Evolutionary conservation across 2,888 invertebrate species (phyloP).

Genomic region (Hypomecis punctinalis): DNA sequence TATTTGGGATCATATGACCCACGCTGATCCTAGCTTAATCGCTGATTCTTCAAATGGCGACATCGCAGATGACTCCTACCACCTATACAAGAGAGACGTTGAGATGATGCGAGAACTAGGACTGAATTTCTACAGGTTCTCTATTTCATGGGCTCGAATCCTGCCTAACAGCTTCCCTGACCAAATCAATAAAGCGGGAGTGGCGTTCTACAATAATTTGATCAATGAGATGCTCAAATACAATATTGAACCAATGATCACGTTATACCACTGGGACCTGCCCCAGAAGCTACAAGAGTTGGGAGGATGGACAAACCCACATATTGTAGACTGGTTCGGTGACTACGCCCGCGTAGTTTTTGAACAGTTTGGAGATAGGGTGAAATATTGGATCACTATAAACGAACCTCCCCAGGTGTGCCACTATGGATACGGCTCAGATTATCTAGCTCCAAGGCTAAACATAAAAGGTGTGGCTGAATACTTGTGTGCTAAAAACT

Average conservation of each 20-base stretch:
- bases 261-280: slow-evolving; percentile 82
- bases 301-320: slow-evolving; percentile 80
- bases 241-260: slow-evolving; percentile 86
- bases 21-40: slow-evolving; percentile 73
- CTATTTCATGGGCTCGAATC: slow-evolving; percentile 87
- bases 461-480: slow-evolving; percentile 16
- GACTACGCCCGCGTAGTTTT: slow-evolving; percentile 74
- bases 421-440: slow-evolving; percentile 70
- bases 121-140: slow-evolving; percentile 82
- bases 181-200: slow-evolving; percentile 80
- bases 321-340: slow-evolving; percentile 73
- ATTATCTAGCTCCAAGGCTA: slow-evolving; percentile 50
- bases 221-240: slow-evolving; percentile 84
- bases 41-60: slow-evolving; percentile 83
- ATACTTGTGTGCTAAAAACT: slow-evolving; percentile 62
- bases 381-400: slow-evolving; percentile 82
- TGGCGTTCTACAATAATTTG: slow-evolving; percentile 66
- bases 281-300: slow-evolving; percentile 79
- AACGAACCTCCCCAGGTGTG: slow-evolving; percentile 80
- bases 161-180: slow-evolving; percentile 84
- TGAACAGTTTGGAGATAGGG: slow-evolving; percentile 74
- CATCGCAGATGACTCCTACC: slow-evolving; percentile 85
- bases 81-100: slow-evolving; percentile 84
- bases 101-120: slow-evolving; percentile 74
- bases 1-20: slow-evolving; percentile 87